These are phyloP conservation scores for Trimorus sp. DNA, from an alignment of 2,888 invertebrate genomes.

Conservation along the genomic window DNA sequence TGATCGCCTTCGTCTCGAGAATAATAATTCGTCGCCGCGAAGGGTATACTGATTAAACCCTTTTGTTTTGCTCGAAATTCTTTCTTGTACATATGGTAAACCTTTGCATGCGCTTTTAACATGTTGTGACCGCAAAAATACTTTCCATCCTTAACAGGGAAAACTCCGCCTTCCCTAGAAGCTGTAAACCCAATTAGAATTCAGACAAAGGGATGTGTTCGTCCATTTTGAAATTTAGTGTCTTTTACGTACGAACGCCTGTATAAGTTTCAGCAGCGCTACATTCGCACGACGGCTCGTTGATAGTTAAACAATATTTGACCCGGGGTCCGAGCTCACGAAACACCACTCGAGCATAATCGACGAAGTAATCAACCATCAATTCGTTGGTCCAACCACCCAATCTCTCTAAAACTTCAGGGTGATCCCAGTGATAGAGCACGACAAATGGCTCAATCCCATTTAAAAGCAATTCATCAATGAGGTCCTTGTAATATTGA, in stretches of 20 bases:
- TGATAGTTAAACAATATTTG: constrained; percentile 89
- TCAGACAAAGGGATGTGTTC: constrained; percentile 69
- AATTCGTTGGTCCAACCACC: constrained; percentile 86
- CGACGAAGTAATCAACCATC: constrained; percentile 84
- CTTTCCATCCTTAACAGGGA: no score
- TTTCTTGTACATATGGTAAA: constrained; percentile 84
- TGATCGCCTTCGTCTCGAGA: constrained; percentile 56
- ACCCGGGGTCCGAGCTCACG: constrained; percentile 85
- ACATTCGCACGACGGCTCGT: constrained; percentile 86
- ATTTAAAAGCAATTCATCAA: constrained; percentile 83
- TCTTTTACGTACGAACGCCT: background rate
- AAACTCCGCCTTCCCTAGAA: no score
- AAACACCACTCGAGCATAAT: constrained; percentile 84
- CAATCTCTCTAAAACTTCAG: constrained; percentile 84
- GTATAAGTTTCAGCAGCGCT: background rate
- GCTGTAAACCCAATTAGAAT: constrained; percentile 80
- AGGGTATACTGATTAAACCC: constrained; percentile 80
- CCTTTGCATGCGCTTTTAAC: constrained; percentile 87
- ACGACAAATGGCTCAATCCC: constrained; percentile 85
- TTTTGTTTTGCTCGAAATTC: constrained; percentile 83
- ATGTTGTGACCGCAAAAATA: constrained; percentile 87
- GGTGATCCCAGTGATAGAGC: constrained; percentile 87
- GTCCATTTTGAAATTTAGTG: background rate
- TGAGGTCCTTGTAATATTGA: constrained; percentile 85
- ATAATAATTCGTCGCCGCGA: constrained; percentile 29